Base-by-base conservation (phyloP, 2,888 invertebrate genomes). In the Corythucha ciliata region DNA sequence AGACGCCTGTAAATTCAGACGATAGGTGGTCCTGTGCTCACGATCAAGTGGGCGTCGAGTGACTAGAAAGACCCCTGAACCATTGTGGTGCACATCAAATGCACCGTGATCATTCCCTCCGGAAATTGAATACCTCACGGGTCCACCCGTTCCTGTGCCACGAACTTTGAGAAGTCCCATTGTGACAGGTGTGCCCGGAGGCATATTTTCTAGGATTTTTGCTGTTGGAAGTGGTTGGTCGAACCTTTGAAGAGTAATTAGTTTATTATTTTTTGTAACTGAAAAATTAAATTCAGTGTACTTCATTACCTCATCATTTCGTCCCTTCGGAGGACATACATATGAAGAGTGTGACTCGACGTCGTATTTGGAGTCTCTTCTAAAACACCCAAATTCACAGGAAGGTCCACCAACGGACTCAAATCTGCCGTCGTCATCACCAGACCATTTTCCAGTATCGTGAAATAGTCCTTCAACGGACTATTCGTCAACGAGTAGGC, bases 381-480 rank as follows among this genome's bases (percentile, higher is more conserved):
- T 50, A 88, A 71, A 18, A 90, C 80, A 47, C 87, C 78, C 52
- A 90, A 74, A 66, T 86, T 81, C 22, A 90, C 81, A 0, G 86
- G 85, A 59, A 79, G 78, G 67, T 89, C 82, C 54, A 88, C 79
- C 55, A 91, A 71, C 12, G 88, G 85, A 47, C 81, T 78, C 34
- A 91, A 75, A 65, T 89, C 87, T 32, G 86, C 80, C 22, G 88
- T 90, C 39, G 90, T 90, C 89, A 91, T 92, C 52, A 92, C 80
- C 51, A 89, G 78, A 46, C 91, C 91, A 68, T 89, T 84, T 59
- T 83, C 81, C 52, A 91, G 76, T 59, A 91, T 81, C 8, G 91
- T 84, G 69, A 92, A 91, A 69, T 82, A 90, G 60, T 85, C 79
- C 40, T 84, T 82, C 67, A 79, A 86, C 58, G 83, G 85, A 44